Conservation (phyloP, 1,140 invertebrate genomes). For the Scylla paramamosain region DNA sequence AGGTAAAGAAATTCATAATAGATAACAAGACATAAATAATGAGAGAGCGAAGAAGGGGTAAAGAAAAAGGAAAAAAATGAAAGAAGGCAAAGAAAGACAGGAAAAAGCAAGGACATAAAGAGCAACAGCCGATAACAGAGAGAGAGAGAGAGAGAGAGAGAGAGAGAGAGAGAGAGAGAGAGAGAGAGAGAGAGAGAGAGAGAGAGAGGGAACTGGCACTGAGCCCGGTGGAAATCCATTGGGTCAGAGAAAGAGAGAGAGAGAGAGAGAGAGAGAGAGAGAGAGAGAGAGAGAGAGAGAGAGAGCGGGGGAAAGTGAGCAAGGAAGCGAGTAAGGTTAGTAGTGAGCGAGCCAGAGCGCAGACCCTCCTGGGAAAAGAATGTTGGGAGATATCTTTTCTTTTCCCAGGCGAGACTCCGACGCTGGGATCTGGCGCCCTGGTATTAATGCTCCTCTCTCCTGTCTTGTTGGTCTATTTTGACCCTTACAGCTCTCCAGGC, state of each 20-base stretch:
- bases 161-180: background rate
- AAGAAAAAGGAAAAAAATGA: background rate
- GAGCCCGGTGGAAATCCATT: background rate
- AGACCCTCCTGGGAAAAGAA: background rate
- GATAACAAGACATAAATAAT: background rate
- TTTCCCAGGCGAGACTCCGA: too few species aligned
- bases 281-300: background rate
- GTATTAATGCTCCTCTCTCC: too few species aligned
- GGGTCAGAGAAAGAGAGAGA: background rate
- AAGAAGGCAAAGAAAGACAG: background rate
- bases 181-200: constrained; percentile 6
- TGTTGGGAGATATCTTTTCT: background rate
- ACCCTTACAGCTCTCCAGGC: too few species aligned
- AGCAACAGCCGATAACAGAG: background rate
- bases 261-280: background rate
- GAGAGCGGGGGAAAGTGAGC: background rate
- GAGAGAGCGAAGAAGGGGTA: background rate
- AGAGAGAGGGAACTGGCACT: background rate
- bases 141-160: constrained; percentile 12
- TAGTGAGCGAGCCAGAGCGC: background rate
- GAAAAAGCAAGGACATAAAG: background rate
- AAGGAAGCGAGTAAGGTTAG: background rate
- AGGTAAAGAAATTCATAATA: background rate
- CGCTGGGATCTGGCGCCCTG: too few species aligned
- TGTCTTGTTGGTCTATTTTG: too few species aligned